Conservation (phyloP, 2,113 vertebrate genomes). For the Petromus typicus region DNA sequence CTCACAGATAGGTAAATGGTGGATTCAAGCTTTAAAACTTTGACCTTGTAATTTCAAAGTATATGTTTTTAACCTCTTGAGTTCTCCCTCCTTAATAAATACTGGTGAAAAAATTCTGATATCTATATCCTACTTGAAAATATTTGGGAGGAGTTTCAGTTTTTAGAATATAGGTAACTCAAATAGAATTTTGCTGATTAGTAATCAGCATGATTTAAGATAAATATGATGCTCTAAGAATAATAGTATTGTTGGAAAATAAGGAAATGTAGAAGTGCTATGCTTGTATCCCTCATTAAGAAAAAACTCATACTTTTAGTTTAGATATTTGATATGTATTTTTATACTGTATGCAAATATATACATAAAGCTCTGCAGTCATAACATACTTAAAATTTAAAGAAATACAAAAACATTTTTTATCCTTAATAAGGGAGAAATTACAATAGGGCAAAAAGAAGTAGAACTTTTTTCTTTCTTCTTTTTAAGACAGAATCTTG, state of each 20-base stretch:
- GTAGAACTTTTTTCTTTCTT: neutral
- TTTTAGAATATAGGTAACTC: slow-evolving; percentile 27
- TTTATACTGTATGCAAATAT: neutral
- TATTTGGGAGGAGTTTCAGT: neutral
- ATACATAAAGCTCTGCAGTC: neutral
- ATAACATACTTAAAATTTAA: slow-evolving; percentile 2
- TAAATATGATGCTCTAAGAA: slow-evolving; percentile 6
- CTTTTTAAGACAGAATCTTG: neutral
- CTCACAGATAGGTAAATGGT: neutral
- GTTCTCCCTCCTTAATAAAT: slow-evolving; percentile 31
- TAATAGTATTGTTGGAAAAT: neutral
- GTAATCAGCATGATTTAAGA: neutral
- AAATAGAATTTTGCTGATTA: slow-evolving; percentile 50
- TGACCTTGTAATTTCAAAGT: slow-evolving; percentile 17
- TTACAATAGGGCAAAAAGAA: neutral
- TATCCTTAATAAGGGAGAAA: slow-evolving; percentile 8
- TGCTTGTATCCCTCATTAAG: slow-evolving; percentile 1
- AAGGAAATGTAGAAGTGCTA: neutral
- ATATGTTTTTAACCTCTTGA: neutral
- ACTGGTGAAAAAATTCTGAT: slow-evolving; percentile 12
- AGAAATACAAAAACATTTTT: neutral
- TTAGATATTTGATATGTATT: neutral
- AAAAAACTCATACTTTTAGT: slow-evolving; percentile 19
- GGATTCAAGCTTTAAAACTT: neutral
- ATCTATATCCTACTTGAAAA: neutral